Evolutionary conservation across 2,888 invertebrate genomes (phyloP), one percentile per base, ranked within the genome.

Genomic region (Drosophila fungiperda): DNA sequence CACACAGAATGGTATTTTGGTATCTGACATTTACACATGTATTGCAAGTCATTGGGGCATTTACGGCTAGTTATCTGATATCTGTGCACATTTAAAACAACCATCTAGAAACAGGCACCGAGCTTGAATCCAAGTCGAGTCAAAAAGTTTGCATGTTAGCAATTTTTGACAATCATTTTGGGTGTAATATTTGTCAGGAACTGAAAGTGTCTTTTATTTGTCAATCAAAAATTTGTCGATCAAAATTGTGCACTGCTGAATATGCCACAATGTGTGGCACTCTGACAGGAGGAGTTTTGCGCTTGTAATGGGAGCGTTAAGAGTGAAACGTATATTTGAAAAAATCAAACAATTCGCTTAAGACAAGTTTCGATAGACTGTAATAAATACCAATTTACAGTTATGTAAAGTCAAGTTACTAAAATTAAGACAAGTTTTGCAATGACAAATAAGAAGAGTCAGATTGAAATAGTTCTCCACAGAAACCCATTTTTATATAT

Each of bases 1-100:
- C 20, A 12, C 12, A 23, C 20, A 45, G 32, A 40, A 9, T 17
- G 40, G 50, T 67, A 52, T 33, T 45, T 49, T 38, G 70, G 63
- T 68, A 62, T 73, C 73, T 80, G 80, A 68, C 80, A 79, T 58
- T 55, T 78, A 74, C 78, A 77, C 68, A 61, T 78, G 78, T 77
- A 76, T 80, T 69, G 76, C 80, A 75, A 79, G 76, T 80, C 80
- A 82, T 80, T 80, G 83, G 78, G 60, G 81, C 66, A 77, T 80
- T 78, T 78, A 80, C 32, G 67, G 68, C 68, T 67, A 76, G 83
- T 79, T 82, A 68, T 49, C 48, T 29, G 83, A 75, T 82, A 68
- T 49, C 50, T 29, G 29, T 17, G 48, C 59, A 42, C 62, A 59
- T 26, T 23, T 36, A 29, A 40, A 33, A 55, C 57, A 35, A 29